Percentiles rank a stretch among this genome's conserved stretches.
These are phyloP conservation scores for Phaethornis superciliosus DNA, from an alignment of 2,113 vertebrate genomes.

Conservation along the genomic window DNA sequence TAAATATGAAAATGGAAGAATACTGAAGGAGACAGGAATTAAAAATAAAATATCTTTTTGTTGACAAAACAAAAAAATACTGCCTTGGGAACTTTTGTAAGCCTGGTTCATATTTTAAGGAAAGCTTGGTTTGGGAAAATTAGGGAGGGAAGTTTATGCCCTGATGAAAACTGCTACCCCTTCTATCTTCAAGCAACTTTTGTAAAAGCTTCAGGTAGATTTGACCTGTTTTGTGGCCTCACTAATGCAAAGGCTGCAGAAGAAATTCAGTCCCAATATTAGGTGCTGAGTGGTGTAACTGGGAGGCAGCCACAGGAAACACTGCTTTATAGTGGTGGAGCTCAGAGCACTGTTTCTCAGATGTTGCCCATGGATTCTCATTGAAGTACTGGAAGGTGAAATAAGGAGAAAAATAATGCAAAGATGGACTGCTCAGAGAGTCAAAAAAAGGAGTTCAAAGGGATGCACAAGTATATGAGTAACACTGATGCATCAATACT, in stretches of 20 bases:
- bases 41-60: background rate
- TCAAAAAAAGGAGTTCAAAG: background rate
- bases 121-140: background rate
- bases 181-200: background rate
- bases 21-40: background rate
- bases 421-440: background rate
- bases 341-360: background rate
- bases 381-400: background rate
- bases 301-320: background rate
- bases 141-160: background rate
- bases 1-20: conserved; percentile 9
- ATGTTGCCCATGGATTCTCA: background rate
- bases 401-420: background rate
- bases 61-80: background rate
- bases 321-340: too few relatives aligned
- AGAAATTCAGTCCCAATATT: background rate
- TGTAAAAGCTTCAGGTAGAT: background rate
- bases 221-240: background rate
- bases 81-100: background rate
- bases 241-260: background rate
- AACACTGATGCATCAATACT: background rate
- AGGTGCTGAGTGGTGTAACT: background rate
- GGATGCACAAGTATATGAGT: accelerated
- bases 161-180: background rate
- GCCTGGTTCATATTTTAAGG: background rate